Evolutionary conservation across 2,113 vertebrate genomes (phyloP).

Genomic region (Larimichthys polyactis): DNA sequence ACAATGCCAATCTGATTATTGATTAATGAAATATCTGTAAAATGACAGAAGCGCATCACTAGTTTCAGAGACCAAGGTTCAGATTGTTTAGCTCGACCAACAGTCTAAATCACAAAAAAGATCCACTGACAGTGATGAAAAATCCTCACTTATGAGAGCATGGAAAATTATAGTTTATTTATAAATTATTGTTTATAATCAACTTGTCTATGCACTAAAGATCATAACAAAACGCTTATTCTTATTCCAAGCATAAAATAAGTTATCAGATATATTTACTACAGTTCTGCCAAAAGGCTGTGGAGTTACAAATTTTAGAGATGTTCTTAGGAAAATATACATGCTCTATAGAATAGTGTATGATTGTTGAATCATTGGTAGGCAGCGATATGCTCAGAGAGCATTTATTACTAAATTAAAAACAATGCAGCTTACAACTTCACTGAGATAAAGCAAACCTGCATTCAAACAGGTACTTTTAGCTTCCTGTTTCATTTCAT

Average conservation of each 20-base stretch:
- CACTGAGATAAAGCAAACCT: background rate
- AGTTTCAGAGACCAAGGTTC: background rate
- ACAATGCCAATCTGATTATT: background rate
- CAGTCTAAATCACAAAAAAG: background rate
- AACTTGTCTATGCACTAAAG: background rate
- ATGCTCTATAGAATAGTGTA: background rate
- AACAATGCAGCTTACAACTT: slow-evolving; percentile 23
- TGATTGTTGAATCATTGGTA: background rate
- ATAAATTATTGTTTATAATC: background rate
- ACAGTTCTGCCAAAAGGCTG: background rate
- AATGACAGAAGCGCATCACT: too few relatives aligned
- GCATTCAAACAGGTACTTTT: background rate
- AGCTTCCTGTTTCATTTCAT: background rate
- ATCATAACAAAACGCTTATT: background rate
- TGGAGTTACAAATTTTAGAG: background rate
- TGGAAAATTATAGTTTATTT: background rate
- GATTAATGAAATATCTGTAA: too few relatives aligned
- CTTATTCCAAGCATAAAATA: background rate
- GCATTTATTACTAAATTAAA: slow-evolving; percentile 3
- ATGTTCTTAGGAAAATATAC: background rate
- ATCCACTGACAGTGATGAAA: background rate
- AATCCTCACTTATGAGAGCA: background rate
- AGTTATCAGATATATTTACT: too few relatives aligned
- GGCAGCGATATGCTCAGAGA: background rate
- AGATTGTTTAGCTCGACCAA: background rate